Conservation (phyloP, 2,113 vertebrate species). For the Myrmecobius fasciatus region DNA sequence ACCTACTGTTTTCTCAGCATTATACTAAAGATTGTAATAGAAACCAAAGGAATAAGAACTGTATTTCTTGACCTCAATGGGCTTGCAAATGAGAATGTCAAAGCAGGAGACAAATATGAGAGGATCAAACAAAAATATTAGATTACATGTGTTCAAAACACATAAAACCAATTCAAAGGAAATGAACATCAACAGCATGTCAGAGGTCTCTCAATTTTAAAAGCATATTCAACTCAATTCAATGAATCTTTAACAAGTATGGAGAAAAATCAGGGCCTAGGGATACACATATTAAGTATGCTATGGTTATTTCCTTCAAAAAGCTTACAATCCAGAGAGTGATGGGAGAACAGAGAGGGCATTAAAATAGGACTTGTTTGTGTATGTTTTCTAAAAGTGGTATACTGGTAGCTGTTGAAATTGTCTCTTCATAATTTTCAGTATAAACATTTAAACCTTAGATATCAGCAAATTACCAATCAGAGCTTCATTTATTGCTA, state of each 20-base stretch:
- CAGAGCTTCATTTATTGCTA: background rate
- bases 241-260: background rate
- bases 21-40: background rate
- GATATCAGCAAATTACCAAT: background rate
- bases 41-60: background rate
- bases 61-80: background rate
- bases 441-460: background rate
- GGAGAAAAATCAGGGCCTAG: background rate
- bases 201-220: background rate
- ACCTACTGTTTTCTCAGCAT: accelerated
- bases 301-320: background rate
- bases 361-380: background rate
- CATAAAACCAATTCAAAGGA: background rate
- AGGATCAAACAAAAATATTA: background rate
- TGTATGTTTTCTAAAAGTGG: background rate
- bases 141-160: background rate
- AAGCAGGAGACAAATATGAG: background rate
- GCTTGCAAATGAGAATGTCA: background rate
- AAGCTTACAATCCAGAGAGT: background rate
- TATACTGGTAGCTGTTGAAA: background rate
- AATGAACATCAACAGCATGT: background rate
- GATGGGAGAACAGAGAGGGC: background rate
- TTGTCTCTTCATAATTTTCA: background rate
- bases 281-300: background rate
- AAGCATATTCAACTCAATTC: background rate